Conservation (phyloP, 2,888 invertebrate genomes). For the Oxyteleia sp. region DNA sequence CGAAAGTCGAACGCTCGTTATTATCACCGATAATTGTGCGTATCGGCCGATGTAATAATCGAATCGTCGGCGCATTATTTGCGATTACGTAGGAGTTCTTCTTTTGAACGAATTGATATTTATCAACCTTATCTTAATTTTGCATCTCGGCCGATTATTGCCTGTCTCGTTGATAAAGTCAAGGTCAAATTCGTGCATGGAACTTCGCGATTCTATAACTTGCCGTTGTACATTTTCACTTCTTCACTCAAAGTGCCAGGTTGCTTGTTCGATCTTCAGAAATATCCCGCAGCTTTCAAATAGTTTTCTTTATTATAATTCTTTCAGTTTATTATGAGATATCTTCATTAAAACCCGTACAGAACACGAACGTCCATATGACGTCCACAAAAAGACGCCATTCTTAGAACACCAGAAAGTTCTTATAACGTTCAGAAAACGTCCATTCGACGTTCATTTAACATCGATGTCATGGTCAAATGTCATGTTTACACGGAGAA, state of each 20-base stretch:
- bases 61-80: slow-evolving; percentile 7
- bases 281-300: too few relatives aligned
- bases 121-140: slow-evolving; percentile 36
- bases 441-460: too few relatives aligned
- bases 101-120: slow-evolving; percentile 22
- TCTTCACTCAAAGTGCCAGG: not conserved
- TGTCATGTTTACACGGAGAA: too few relatives aligned
- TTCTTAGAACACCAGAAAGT: too few relatives aligned
- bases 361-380: too few relatives aligned
- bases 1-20: slow-evolving; percentile 12
- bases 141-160: slow-evolving; percentile 4
- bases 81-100: slow-evolving; percentile 19
- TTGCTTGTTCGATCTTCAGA: too few relatives aligned
- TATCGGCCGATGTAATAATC: slow-evolving; percentile 3
- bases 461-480: too few relatives aligned
- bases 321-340: too few relatives aligned
- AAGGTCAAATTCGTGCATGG: slow-evolving; percentile 30
- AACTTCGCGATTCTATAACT: slow-evolving; percentile 1
- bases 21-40: not conserved
- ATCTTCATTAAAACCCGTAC: too few relatives aligned
- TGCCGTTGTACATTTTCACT: not conserved
- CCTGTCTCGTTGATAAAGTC: slow-evolving; percentile 15
- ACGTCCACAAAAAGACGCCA: too few relatives aligned
- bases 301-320: too few relatives aligned
- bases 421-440: too few relatives aligned